Evolutionary conservation across 2,797 vertebrate species (phyloP), one percentile per base, ranked within the genome.

Genomic region (Pantherophis vulpinus): DNA sequence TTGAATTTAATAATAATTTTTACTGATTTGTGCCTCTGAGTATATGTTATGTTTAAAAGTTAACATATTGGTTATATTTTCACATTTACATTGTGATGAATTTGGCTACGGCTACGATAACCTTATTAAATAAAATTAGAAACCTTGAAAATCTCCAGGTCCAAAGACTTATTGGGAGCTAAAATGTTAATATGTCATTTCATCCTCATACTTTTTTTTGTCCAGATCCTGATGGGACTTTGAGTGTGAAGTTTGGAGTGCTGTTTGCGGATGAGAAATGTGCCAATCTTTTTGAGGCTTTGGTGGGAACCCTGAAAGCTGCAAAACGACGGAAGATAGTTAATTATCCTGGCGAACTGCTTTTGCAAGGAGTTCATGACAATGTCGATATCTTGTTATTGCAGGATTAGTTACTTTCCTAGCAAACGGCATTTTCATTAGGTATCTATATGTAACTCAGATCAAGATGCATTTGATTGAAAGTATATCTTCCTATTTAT

Each of bases 271-370:
- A 99, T 60, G 99, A 99, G 86, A 98, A 97, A 58, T 99, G 99
- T 96, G 99, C 99, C 97, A 99, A 99, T 95, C 98, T 99, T 97
- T 99, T 99, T 86, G 99, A 99, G 98, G 99, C 99, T 0, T 93
- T 99, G 79, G 99, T 99, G 79, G 99, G 99, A 93, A 99, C 99
- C 3, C 97, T 99, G 94, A 99, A 97, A 97, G 99, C 99, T 0
- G 99, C 99, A 74, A 99, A 99, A 95, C 98, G 96, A 91, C 98
- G 97, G 95, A 99, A 99, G 96, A 93, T 99, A 23, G 66, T 99
- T 86, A 94, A 91, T 0, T 99, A 98, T 70, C 79, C 98, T 16
- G 97, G 98, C 66, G 99, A 99, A 95, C 94, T 99, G n/a, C 98
- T 99, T 61, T 96, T 99, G 89, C 99, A 99, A 97, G 99, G 99